These are phyloP conservation scores for Anaspis maculata DNA, from an alignment of 2,888 invertebrate species.

Conservation along the genomic window DNA sequence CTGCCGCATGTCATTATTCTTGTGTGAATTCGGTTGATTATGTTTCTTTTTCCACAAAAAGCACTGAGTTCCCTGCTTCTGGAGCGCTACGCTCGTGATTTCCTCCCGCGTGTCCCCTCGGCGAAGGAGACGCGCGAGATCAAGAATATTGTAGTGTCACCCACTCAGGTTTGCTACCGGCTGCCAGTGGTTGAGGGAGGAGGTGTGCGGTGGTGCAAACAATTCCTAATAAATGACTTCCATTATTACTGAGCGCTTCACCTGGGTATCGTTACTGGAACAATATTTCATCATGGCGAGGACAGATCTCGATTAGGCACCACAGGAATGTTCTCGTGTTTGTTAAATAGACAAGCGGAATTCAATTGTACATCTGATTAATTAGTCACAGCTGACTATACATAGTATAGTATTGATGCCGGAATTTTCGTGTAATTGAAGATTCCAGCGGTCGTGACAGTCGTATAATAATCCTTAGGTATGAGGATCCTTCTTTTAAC, in stretches of 20 bases:
- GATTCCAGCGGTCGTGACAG: slow-evolving; percentile 21
- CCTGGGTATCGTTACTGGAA: slow-evolving; percentile 25
- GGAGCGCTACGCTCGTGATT: no score
- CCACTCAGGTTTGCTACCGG: no score
- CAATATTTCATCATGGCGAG: slow-evolving; percentile 28
- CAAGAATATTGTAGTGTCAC: slow-evolving; percentile 15
- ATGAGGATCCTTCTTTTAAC: not conserved
- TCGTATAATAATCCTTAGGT: not conserved
- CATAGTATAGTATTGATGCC: slow-evolving; percentile 16
- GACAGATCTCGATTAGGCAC: slow-evolving; percentile 30
- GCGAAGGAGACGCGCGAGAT: no score
- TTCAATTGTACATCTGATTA: slow-evolving; percentile 39
- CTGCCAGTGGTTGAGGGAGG: no score
- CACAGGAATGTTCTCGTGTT: slow-evolving; percentile 35
- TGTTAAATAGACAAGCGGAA: slow-evolving; percentile 38
- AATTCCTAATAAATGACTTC: slow-evolving; percentile 29
- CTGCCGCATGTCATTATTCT: no score
- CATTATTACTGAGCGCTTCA: slow-evolving; percentile 26
- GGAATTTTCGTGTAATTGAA: slow-evolving; percentile 31
- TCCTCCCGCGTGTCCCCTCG: no score
- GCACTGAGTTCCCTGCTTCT: no score
- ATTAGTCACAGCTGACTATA: slow-evolving; percentile 32
- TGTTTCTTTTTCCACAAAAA: no score
- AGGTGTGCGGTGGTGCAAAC: no score
- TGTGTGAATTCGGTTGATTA: no score